A percentile compares a stretch with the other conserved stretches of the same genome.
These are phyloP conservation scores for Piscicola geometra DNA, from an alignment of 2,888 invertebrate genomes.

Conservation along the genomic window DNA sequence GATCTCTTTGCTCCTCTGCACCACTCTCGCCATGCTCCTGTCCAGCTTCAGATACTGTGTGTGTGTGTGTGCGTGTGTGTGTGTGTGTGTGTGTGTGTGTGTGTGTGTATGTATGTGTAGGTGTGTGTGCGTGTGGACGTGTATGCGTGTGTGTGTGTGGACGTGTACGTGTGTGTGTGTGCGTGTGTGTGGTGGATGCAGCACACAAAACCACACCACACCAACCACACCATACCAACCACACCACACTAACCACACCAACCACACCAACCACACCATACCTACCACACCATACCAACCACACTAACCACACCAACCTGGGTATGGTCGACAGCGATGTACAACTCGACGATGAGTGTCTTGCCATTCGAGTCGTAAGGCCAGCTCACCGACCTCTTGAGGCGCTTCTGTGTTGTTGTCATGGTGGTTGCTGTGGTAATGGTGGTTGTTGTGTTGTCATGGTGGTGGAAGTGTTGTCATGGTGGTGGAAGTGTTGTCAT, in stretches of 20 bases:
- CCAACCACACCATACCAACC: too few relatives aligned
- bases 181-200: too few relatives aligned
- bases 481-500: too few relatives aligned
- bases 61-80: background rate
- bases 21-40: slow-evolving; percentile 25
- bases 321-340: slow-evolving; percentile 51
- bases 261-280: too few relatives aligned
- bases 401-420: background rate
- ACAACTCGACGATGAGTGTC: slow-evolving; percentile 53
- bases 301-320: slow-evolving; percentile 59
- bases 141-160: slow-evolving; percentile 3
- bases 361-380: slow-evolving; percentile 50
- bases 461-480: background rate
- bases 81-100: slow-evolving; percentile 12
- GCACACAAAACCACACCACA: background rate
- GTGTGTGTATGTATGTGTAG: slow-evolving; percentile 20
- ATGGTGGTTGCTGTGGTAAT: background rate
- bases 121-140: background rate
- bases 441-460: background rate
- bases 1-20: slow-evolving; percentile 36
- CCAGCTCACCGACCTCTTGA: slow-evolving; percentile 39
- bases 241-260: too few relatives aligned
- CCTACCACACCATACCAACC: slow-evolving; percentile 76
- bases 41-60: slow-evolving; percentile 28
- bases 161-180: slow-evolving; percentile 28